These are phyloP conservation scores for Trachelus stipa DNA, from an alignment of 2,888 invertebrate genomes.

Conservation along the genomic window DNA sequence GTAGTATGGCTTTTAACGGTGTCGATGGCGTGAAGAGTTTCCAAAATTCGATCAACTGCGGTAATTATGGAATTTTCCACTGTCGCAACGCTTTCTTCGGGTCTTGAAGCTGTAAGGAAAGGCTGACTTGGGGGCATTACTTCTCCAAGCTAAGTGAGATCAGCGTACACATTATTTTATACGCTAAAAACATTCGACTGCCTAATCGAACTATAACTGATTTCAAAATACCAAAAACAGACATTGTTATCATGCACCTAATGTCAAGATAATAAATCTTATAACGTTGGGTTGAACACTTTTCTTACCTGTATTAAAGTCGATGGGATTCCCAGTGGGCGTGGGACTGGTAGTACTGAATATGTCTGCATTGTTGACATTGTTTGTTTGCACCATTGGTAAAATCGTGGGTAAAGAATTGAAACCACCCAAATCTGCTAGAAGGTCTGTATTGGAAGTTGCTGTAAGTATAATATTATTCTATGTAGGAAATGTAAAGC, in stretches of 20 bases:
- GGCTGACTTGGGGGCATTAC: conserved; percentile 57
- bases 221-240: conserved; percentile 13
- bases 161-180: not conserved
- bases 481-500: not conserved
- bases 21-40: conserved; percentile 56
- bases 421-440: conserved; percentile 68
- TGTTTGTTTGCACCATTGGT: conserved; percentile 45
- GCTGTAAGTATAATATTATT: conserved; percentile 27
- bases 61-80: conserved; percentile 38
- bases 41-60: conserved; percentile 58
- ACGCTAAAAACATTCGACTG: not conserved
- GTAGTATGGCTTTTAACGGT: conserved; percentile 62
- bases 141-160: conserved; percentile 30
- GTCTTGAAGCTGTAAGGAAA: conserved; percentile 56
- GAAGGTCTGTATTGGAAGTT: conserved; percentile 63
- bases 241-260: conserved; percentile 11
- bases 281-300: conserved; percentile 4
- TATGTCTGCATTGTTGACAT: conserved; percentile 51
- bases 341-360: conserved; percentile 43
- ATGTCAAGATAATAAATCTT: not conserved
- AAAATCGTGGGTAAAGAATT: conserved; percentile 43
- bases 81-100: conserved; percentile 26
- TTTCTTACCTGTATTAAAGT: conserved; percentile 51
- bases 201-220: conserved; percentile 7
- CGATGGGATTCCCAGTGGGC: conserved; percentile 31